Evolutionary conservation across 2,113 vertebrate genomes (phyloP).

Genomic region (Grantiella picta): DNA sequence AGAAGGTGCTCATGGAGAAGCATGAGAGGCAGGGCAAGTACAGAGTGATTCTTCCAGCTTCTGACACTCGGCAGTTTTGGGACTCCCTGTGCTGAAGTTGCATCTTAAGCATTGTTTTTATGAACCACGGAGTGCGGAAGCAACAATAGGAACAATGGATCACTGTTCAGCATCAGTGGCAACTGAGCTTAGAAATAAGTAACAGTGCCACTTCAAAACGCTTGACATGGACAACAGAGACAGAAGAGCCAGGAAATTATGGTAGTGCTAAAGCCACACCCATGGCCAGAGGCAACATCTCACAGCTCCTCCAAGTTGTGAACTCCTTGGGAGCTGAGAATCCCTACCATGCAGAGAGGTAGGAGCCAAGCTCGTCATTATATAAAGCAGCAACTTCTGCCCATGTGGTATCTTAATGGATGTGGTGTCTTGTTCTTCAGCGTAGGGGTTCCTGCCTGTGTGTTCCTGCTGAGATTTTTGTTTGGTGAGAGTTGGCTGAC

Average conservation of each 20-base stretch:
- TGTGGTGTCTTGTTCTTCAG: not conserved
- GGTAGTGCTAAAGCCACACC: conserved; percentile 41
- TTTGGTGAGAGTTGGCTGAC: not conserved
- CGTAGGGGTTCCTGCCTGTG: not conserved
- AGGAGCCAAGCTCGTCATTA: conserved; percentile 34
- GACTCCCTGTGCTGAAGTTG: conserved; percentile 54
- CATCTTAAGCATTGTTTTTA: conserved; percentile 60
- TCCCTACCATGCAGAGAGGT: conserved; percentile 37
- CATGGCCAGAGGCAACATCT: conserved; percentile 28
- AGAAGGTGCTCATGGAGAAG: not conserved
- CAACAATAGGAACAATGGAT: conserved; percentile 62
- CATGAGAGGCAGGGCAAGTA: not conserved
- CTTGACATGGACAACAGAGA: conserved; percentile 33
- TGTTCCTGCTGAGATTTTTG: conserved; percentile 1
- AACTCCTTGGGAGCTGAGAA: conserved; percentile 9
- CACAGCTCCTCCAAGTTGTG: conserved; percentile 16
- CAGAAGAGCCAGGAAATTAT: conserved; percentile 55
- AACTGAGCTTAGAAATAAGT: conserved; percentile 57
- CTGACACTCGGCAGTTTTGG: conserved; percentile 32
- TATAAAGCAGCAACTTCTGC: not conserved
- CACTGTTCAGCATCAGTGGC: conserved; percentile 61
- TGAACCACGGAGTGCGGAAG: conserved; percentile 48
- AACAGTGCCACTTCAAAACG: conserved; percentile 52
- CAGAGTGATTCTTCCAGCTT: not conserved
- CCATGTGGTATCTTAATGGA: not conserved